Evolutionary conservation across 1,140 invertebrate genomes (phyloP).

Genomic region (Drosophila nikananu): DNA sequence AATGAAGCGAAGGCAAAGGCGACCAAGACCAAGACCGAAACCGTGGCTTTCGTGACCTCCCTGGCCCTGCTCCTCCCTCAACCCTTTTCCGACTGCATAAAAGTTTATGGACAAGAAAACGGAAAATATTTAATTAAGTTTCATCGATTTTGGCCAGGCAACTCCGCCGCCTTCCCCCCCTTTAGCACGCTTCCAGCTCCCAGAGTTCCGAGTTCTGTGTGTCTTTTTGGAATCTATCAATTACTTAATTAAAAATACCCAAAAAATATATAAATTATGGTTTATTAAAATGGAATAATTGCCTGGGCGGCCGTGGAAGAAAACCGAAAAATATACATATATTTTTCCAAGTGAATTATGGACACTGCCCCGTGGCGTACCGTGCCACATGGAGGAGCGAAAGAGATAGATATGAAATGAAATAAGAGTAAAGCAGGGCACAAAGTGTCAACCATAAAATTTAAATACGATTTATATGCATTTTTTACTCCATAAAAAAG

Average conservation of each 20-base stretch:
- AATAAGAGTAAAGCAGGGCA: constrained; percentile 13
- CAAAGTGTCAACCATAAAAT: constrained; percentile 53
- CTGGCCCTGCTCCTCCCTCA: background rate
- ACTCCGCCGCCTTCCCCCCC: background rate
- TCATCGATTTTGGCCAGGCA: constrained; percentile 60
- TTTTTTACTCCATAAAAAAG: constrained; percentile 40
- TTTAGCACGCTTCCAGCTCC: background rate
- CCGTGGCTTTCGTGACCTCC: constrained; percentile 18
- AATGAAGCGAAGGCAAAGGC: background rate
- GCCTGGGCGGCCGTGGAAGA: constrained; percentile 19
- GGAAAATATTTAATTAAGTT: constrained; percentile 75
- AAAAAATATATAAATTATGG: constrained; percentile 60
- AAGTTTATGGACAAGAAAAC: constrained; percentile 59
- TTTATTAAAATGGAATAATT: constrained; percentile 56
- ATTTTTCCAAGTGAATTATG: constrained; percentile 43
- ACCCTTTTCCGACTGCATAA: constrained; percentile 45
- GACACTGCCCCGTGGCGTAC: background rate
- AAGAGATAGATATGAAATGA: constrained; percentile 8
- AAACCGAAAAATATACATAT: constrained; percentile 23
- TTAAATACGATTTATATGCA: constrained; percentile 54
- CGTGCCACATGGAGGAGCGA: background rate
- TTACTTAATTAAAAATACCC: constrained; percentile 78
- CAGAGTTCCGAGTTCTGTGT: background rate
- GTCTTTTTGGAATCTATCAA: constrained; percentile 62
- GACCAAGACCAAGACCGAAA: background rate